Evolutionary conservation across 2,888 invertebrate species (phyloP).

Genomic region (Dascillus cervinus): DNA sequence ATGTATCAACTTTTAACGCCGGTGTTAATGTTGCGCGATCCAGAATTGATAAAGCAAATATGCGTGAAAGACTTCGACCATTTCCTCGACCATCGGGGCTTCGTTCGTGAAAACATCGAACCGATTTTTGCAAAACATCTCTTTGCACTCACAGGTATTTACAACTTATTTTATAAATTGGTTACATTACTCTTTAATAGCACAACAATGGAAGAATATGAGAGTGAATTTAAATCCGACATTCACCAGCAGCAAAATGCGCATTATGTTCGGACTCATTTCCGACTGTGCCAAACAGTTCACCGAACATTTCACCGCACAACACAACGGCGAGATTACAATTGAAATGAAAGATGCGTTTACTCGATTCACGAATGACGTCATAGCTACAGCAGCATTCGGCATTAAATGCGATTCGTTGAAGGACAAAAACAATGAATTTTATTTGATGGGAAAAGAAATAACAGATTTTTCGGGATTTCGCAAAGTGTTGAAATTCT

Average conservation of each 20-base stretch:
- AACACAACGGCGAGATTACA: constrained; percentile 10
- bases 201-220: constrained; percentile 41
- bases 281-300: constrained; percentile 30
- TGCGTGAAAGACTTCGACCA: too few relatives aligned
- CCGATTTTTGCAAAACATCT: too few relatives aligned
- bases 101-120: too few relatives aligned
- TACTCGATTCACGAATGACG: constrained; percentile 32
- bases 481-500: constrained; percentile 5
- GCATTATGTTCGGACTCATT: constrained; percentile 46
- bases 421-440: constrained; percentile 30
- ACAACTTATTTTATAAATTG: too few relatives aligned
- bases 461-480: constrained; percentile 14
- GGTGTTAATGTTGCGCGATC: too few relatives aligned
- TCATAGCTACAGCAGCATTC: constrained; percentile 34
- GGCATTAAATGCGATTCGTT: constrained; percentile 33
- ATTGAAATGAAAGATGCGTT: constrained; percentile 33
- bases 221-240: constrained; percentile 47
- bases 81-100: too few relatives aligned
- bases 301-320: constrained; percentile 21
- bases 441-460: constrained; percentile 28
- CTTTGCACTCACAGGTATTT: too few relatives aligned
- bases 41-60: too few relatives aligned
- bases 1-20: too few relatives aligned
- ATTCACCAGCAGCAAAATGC: constrained; percentile 52
- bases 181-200: too few relatives aligned